These are phyloP conservation scores for Drosophila bifasciata DNA, from an alignment of 1,140 invertebrate species.

Conservation along the genomic window DNA sequence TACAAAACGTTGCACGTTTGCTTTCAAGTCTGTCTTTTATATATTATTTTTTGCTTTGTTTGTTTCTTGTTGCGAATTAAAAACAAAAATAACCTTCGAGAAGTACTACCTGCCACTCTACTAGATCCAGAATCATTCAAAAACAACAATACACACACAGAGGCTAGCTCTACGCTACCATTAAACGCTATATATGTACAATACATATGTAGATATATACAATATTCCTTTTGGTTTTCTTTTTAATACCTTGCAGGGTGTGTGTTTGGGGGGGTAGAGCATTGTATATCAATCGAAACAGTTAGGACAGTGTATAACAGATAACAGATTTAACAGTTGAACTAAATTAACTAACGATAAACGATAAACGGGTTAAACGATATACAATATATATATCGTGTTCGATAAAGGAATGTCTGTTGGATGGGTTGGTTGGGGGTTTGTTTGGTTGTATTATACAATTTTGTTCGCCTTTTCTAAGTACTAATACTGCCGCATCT, in stretches of 20 bases:
- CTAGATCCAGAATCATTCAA: background rate
- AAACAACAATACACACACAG: constrained; percentile 3
- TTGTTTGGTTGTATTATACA: constrained; percentile 1
- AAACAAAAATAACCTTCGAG: constrained; percentile 1
- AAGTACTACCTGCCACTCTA: too few relatives aligned
- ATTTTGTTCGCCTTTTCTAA: constrained; percentile 47
- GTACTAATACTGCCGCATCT: constrained; percentile 54
- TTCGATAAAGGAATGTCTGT: constrained; percentile 42
- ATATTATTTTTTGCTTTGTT: background rate
- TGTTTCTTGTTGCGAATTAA: background rate
- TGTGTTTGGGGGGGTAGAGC: too few relatives aligned
- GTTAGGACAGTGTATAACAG: constrained; percentile 15
- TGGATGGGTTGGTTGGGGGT: background rate
- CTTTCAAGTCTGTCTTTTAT: constrained; percentile 51
- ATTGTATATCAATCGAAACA: constrained; percentile 13
- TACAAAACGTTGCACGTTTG: constrained; percentile 60
- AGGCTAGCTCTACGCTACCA: constrained; percentile 3
- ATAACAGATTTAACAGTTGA: constrained; percentile 29
- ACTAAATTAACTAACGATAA: constrained; percentile 34
- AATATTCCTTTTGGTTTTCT: constrained; percentile 3
- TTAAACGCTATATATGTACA: constrained; percentile 1
- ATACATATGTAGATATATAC: constrained; percentile 16
- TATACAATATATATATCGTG: too few relatives aligned
- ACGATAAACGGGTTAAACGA: constrained; percentile 14
- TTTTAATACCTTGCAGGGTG: too few relatives aligned